phyloP scores from a whole-genome alignment of 2,888 invertebrate genomes.

The Eretmocerus hayati region DNA sequence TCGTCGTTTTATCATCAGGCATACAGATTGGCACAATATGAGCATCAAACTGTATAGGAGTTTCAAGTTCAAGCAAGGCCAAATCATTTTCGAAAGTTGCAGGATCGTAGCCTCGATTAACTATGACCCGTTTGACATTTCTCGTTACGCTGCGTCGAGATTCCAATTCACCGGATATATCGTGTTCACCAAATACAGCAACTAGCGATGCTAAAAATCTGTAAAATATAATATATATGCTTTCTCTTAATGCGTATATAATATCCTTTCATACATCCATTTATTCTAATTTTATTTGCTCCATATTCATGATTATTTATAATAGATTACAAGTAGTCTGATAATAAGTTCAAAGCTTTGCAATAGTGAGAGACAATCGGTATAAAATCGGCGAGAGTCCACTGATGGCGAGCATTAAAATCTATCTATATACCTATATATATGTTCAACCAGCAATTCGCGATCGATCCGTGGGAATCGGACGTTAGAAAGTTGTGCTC shows the following conservation, averaged over 20 bases:
- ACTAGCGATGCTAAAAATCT: constrained; percentile 83
- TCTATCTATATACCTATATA: no score
- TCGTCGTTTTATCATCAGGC: constrained; percentile 70
- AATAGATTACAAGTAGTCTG: no score
- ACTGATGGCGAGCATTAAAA: no score
- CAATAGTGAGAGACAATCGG: no score
- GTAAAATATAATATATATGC: neutral
- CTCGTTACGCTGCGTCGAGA: constrained; percentile 69
- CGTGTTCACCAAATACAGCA: constrained; percentile 86
- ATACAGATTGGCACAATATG: constrained; percentile 91
- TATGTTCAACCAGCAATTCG: no score
- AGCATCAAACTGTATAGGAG: constrained; percentile 73
- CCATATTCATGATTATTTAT: no score
- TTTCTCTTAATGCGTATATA: neutral
- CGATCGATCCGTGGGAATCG: no score
- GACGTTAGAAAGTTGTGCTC: no score
- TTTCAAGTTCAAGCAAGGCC: constrained; percentile 77
- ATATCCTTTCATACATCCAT: neutral
- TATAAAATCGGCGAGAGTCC: no score
- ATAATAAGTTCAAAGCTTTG: no score
- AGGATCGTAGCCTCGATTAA: constrained; percentile 82
- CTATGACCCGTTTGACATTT: constrained; percentile 80
- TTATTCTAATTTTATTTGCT: no score
- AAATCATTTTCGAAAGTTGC: constrained; percentile 89
- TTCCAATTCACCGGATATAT: constrained; percentile 79